Evolutionary conservation across 2,797 vertebrate genomes (phyloP).

Genomic region (Acanthurus tractus): DNA sequence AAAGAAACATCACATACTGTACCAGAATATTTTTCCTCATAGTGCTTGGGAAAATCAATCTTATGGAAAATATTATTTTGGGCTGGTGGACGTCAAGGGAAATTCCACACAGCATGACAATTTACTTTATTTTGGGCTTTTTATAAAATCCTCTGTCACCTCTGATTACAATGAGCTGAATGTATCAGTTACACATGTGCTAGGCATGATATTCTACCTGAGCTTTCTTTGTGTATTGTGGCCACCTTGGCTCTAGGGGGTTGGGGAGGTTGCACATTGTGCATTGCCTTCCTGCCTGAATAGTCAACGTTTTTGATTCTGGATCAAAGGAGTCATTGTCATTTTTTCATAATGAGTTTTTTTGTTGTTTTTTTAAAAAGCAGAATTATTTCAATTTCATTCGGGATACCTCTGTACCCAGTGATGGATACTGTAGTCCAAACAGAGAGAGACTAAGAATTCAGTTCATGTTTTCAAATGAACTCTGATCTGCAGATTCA

Average conservation of each 20-base stretch:
- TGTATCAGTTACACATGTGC: constrained; percentile 83
- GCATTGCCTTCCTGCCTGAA: constrained; percentile 26
- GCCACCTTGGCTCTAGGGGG: constrained; percentile 54
- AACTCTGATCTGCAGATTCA: constrained; percentile 15
- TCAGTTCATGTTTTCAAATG: constrained; percentile 8
- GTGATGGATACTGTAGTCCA: background rate
- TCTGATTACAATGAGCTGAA: constrained; percentile 85
- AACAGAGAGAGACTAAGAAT: constrained; percentile 5
- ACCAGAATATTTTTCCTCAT: constrained; percentile 77
- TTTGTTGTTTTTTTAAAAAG: background rate
- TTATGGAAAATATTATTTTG: constrained; percentile 89
- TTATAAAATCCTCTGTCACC: constrained; percentile 83
- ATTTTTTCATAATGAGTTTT: constrained; percentile 32
- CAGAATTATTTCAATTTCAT: constrained; percentile 23
- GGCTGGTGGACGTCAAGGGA: constrained; percentile 80
- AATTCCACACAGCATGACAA: constrained; percentile 87
- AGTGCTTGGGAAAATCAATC: constrained; percentile 81
- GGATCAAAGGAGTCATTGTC: constrained; percentile 54
- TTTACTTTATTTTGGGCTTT: constrained; percentile 84
- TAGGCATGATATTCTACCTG: constrained; percentile 72
- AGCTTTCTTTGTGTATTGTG: constrained; percentile 66
- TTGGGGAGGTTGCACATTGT: constrained; percentile 33
- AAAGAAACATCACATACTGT: constrained; percentile 76
- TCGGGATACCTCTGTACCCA: background rate
- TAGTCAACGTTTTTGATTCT: constrained; percentile 27